phyloP scores from a whole-genome alignment of 2,113 vertebrate genomes.

The Poecile atricapillus region DNA sequence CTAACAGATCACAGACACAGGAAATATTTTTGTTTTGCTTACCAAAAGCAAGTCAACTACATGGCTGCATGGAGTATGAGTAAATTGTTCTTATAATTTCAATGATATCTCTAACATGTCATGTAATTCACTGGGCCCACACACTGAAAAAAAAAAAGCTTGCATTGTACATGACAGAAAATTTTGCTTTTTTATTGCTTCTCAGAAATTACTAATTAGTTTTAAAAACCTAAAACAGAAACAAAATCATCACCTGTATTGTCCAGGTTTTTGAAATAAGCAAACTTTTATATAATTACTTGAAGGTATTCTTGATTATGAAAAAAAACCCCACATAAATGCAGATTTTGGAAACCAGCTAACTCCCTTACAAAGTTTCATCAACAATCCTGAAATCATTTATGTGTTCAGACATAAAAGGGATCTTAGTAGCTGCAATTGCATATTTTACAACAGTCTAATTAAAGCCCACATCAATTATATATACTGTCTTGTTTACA shows the following conservation, averaged over 20 bases:
- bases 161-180: not conserved
- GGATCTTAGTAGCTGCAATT: conserved; percentile 51
- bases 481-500: not conserved
- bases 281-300: not conserved
- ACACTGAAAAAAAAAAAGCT: not conserved
- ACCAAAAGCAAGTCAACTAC: not conserved
- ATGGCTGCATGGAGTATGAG: not conserved
- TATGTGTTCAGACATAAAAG: conserved; percentile 40
- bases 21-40: conserved; percentile 18
- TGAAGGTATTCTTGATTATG: not conserved
- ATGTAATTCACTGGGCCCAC: not conserved
- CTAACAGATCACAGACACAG: conserved; percentile 16
- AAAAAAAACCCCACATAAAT: not conserved
- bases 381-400: not conserved
- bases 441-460: conserved; percentile 29
- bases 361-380: not conserved
- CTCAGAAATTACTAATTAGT: not conserved
- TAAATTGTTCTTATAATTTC: conserved; percentile 1
- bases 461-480: conserved; percentile 41
- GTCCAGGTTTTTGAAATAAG: not conserved
- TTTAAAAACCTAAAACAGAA: not conserved
- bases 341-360: not conserved
- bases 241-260: not conserved
- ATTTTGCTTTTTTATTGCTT: not conserved
- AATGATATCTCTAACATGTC: not conserved